Conservation (phyloP, 2,113 vertebrate species). For the Vulpes vulpes region DNA sequence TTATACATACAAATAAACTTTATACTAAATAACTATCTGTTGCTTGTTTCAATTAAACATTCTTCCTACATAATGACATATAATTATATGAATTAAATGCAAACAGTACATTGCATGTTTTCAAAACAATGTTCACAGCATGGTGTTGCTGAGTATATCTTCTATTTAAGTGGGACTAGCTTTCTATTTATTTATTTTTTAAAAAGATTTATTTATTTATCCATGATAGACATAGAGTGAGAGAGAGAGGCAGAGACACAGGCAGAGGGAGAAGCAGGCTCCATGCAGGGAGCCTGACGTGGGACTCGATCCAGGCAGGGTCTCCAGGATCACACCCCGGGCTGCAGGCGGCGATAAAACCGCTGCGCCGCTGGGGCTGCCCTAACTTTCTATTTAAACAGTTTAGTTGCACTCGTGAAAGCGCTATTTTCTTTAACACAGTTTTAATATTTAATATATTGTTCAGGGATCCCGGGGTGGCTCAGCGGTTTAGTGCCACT, state of each 20-base stretch:
- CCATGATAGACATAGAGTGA: too few relatives aligned
- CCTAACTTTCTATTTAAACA: background rate
- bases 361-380: too few relatives aligned
- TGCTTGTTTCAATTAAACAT: constrained; percentile 54
- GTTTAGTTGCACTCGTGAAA: background rate
- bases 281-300: too few relatives aligned
- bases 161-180: background rate
- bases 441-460: constrained; percentile 47
- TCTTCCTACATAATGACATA: background rate
- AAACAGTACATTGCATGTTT: constrained; percentile 13
- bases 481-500: too few relatives aligned
- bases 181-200: background rate
- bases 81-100: constrained; percentile 14
- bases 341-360: too few relatives aligned
- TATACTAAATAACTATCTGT: constrained; percentile 66
- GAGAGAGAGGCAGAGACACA: too few relatives aligned
- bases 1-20: constrained; percentile 74
- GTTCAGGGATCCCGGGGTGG: background rate
- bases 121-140: constrained; percentile 42
- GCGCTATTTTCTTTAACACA: constrained; percentile 35
- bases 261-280: too few relatives aligned
- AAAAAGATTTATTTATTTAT: too few relatives aligned
- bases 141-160: background rate
- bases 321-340: too few relatives aligned
- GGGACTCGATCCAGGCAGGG: too few relatives aligned